These are phyloP conservation scores for Phragmatobia fuliginosa DNA, from an alignment of 2,888 invertebrate genomes.

Conservation along the genomic window DNA sequence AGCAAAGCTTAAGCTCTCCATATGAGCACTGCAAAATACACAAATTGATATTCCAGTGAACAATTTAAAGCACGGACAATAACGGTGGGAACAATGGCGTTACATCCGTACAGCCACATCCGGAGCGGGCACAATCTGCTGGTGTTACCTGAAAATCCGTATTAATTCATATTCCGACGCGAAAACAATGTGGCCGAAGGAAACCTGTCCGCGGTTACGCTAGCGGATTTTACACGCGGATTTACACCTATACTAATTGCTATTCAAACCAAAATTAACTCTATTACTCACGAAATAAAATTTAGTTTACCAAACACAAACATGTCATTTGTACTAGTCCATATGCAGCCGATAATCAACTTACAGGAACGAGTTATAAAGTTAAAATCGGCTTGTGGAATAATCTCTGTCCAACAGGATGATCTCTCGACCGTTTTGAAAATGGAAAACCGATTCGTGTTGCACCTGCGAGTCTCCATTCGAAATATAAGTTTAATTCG, in stretches of 20 bases:
- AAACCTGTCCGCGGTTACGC: conserved; percentile 74
- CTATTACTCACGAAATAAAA: conserved; percentile 35
- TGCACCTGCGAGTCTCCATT: conserved; percentile 68
- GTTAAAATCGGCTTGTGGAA: conserved; percentile 50
- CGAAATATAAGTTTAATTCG: conserved; percentile 41
- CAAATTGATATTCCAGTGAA: conserved; percentile 37
- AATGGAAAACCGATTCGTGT: conserved; percentile 77
- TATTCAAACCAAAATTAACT: conserved; percentile 46
- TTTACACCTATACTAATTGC: conserved; percentile 61
- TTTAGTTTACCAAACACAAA: conserved; percentile 35
- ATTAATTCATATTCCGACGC: conserved; percentile 75
- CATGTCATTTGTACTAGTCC: conserved; percentile 33
- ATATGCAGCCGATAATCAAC: conserved; percentile 42
- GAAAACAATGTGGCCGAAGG: conserved; percentile 72
- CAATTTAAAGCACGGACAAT: conserved; percentile 42
- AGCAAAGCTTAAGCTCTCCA: conserved; percentile 31
- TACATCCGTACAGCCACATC: conserved; percentile 40
- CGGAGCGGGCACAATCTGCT: conserved; percentile 63
- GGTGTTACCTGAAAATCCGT: conserved; percentile 73
- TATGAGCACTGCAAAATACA: conserved; percentile 37
- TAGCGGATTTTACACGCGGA: conserved; percentile 73
- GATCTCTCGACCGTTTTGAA: conserved; percentile 73
- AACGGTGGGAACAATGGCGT: conserved; percentile 48
- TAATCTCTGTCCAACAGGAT: conserved; percentile 64
- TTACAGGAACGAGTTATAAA: conserved; percentile 41